Percentiles rank a stretch among this genome's conserved stretches.
Evolutionary conservation across 2,113 vertebrate species (phyloP).

Genomic region (Sylvietta virens): DNA sequence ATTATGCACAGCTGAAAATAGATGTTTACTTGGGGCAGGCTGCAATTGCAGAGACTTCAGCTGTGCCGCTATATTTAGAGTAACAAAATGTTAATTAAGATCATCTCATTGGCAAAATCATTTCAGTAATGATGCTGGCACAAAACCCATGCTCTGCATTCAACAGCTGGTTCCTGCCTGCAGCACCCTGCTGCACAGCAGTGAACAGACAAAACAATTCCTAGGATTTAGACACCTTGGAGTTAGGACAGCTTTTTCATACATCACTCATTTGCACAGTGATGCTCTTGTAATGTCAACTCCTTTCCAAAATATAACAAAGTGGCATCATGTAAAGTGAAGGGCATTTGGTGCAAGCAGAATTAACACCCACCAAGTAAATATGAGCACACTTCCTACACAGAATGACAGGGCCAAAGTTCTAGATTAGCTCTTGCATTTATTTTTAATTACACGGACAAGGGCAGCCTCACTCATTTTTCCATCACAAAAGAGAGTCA

Average conservation of each 20-base stretch:
- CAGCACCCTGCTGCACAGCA: neutral
- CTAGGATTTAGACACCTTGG: neutral
- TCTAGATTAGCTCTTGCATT: neutral
- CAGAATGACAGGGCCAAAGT: neutral
- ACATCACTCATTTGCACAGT: neutral
- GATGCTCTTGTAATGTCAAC: neutral
- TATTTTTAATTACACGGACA: neutral
- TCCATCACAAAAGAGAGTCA: neutral
- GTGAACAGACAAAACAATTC: neutral
- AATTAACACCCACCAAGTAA: neutral
- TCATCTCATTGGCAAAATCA: neutral
- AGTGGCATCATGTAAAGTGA: neutral
- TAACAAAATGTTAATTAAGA: slow-evolving; percentile 53
- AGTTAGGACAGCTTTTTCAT: neutral
- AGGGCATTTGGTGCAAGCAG: neutral
- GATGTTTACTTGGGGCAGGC: slow-evolving; percentile 28
- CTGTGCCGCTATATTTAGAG: slow-evolving; percentile 44
- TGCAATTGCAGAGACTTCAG: slow-evolving; percentile 35
- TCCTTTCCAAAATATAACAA: neutral
- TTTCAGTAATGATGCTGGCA: neutral
- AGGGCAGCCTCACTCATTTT: neutral
- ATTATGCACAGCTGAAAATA: slow-evolving; percentile 49
- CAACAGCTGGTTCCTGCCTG: neutral
- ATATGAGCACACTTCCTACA: neutral
- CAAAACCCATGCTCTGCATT: neutral